These are phyloP conservation scores for Procavia capensis DNA, from an alignment of 2,113 vertebrate species.

Conservation along the genomic window DNA sequence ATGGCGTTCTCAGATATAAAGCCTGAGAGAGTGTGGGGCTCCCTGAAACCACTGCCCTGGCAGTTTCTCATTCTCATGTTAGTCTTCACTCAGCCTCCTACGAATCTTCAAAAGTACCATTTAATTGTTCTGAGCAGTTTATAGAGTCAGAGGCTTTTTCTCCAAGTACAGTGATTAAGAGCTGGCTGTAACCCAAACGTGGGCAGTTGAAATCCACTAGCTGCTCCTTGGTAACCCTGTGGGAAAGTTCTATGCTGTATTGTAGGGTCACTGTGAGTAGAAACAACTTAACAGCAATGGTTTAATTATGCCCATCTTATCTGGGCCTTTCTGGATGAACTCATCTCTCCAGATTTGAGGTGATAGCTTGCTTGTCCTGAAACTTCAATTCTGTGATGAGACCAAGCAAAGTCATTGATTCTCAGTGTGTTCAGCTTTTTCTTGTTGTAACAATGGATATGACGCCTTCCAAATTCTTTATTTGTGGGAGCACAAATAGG, in stretches of 20 bases:
- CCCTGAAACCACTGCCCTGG: rapidly evolving
- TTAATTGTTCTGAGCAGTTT: neutral
- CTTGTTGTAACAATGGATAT: neutral
- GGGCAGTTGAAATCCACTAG: no score
- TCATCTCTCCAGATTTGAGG: neutral
- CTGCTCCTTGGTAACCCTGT: no score
- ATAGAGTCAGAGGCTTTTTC: neutral
- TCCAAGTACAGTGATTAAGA: neutral
- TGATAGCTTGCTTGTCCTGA: neutral
- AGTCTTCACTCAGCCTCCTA: neutral
- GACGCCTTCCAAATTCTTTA: neutral
- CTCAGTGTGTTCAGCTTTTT: neutral
- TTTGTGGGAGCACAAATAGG: neutral
- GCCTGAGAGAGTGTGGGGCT: neutral
- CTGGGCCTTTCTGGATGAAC: neutral
- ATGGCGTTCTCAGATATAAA: neutral
- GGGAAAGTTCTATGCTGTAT: no score
- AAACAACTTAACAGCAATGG: no score
- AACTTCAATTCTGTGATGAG: neutral
- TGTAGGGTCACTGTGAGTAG: no score
- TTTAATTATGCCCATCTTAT: neutral
- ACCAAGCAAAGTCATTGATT: neutral
- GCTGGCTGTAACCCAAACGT: no score
- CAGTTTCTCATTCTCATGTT: neutral
- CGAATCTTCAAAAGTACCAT: neutral